Conservation (phyloP, 1,140 invertebrate species). For the Heterodera carotae region DNA sequence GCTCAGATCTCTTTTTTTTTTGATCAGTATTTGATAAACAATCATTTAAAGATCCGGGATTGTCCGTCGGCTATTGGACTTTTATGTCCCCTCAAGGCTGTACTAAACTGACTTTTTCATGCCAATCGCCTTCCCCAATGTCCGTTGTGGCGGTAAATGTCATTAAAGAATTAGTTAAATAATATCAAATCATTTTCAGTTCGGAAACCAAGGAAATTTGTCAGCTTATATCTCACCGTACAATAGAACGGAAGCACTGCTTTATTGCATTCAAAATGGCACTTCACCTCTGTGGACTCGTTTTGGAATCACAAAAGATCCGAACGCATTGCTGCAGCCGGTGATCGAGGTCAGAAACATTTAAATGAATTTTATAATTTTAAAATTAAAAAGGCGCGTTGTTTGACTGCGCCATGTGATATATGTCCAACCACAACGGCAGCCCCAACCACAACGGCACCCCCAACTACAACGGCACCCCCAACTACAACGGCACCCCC, state of each 20-base stretch:
- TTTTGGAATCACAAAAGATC: constrained; percentile 24
- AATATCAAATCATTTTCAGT: not conserved
- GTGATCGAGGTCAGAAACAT: not conserved
- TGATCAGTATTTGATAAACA: too few species aligned
- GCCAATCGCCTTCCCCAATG: not conserved
- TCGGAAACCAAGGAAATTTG: constrained; percentile 7
- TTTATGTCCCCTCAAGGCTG: constrained; percentile 3
- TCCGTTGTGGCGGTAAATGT: not conserved
- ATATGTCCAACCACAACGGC: not conserved
- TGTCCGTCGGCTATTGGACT: not conserved
- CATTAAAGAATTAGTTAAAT: not conserved
- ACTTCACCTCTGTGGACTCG: constrained; percentile 17
- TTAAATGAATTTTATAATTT: too few species aligned
- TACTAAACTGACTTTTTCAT: constrained; percentile 5
- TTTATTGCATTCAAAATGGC: constrained; percentile 24
- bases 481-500: not conserved
- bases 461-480: not conserved
- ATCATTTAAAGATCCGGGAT: not conserved
- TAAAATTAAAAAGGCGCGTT: too few species aligned
- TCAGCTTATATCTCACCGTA: not conserved
- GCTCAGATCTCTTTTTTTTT: too few species aligned
- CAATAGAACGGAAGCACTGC: not conserved
- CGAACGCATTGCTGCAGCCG: constrained; percentile 7
- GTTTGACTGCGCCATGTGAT: too few species aligned
- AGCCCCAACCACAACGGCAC: too few species aligned